Evolutionary conservation across 2,113 vertebrate species (phyloP).

Genomic region (Todiramphus chloris): DNA sequence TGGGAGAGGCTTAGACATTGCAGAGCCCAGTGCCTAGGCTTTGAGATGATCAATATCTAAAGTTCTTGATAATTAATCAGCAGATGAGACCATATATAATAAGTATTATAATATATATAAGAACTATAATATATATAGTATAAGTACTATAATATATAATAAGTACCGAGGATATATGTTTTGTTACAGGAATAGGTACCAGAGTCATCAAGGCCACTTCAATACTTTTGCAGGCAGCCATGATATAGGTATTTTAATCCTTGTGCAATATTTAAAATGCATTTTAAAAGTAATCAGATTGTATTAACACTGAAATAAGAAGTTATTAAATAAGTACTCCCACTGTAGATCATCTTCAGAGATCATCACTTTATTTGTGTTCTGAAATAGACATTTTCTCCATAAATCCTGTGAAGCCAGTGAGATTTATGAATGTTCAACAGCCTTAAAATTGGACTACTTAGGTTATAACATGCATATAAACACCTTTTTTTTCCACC

Average conservation of each 20-base stretch:
- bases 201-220: not conserved
- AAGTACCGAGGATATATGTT: not conserved
- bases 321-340: not conserved
- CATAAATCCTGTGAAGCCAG: not conserved
- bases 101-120: not conserved
- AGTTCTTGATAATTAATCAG: not conserved
- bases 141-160: not conserved
- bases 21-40: not conserved
- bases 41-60: not conserved
- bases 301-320: not conserved
- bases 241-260: not conserved
- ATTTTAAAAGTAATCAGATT: not conserved
- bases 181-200: not conserved
- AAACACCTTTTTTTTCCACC: not conserved
- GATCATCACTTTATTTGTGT: not conserved
- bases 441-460: not conserved
- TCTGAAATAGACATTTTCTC: not conserved
- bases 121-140: not conserved
- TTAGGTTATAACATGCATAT: not conserved
- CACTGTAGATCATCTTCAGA: not conserved
- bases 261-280: not conserved
- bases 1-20: not conserved
- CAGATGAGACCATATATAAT: not conserved
- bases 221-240: not conserved
- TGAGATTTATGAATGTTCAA: not conserved